phyloP scores from a whole-genome alignment of 2,888 invertebrate genomes.

The Drosophila mercatorum region DNA sequence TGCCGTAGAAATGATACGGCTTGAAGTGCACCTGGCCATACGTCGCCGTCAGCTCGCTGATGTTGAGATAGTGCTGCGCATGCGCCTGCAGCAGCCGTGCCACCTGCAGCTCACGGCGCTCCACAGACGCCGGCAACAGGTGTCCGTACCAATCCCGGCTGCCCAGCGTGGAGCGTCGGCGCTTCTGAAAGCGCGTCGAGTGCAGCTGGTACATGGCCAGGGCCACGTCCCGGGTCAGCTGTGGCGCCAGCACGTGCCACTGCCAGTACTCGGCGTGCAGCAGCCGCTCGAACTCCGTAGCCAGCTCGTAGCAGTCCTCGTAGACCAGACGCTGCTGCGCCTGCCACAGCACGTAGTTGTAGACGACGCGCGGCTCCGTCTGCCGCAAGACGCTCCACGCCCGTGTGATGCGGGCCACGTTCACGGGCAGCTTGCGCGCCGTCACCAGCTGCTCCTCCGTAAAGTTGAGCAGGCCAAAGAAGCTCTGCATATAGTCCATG shows the following conservation, averaged over 20 bases:
- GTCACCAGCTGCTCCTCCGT: slow-evolving; percentile 56
- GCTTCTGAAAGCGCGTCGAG: slow-evolving; percentile 80
- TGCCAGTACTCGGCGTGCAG: slow-evolving; percentile 81
- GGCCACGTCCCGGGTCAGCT: slow-evolving; percentile 75
- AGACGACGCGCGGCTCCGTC: slow-evolving; percentile 76
- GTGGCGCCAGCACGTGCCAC: slow-evolving; percentile 70
- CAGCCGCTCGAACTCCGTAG: slow-evolving; percentile 76
- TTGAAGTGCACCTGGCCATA: slow-evolving; percentile 49
- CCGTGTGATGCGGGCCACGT: slow-evolving; percentile 58
- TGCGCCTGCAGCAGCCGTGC: slow-evolving; percentile 71
- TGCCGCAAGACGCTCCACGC: slow-evolving; percentile 60
- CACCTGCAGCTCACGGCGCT: slow-evolving; percentile 78
- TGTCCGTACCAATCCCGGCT: slow-evolving; percentile 74
- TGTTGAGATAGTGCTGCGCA: slow-evolving; percentile 70
- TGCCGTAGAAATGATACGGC: slow-evolving; percentile 56
- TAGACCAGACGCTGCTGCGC: slow-evolving; percentile 60
- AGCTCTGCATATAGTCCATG: slow-evolving; percentile 67
- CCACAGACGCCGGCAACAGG: slow-evolving; percentile 60
- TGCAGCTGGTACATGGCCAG: slow-evolving; percentile 79
- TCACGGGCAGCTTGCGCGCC: slow-evolving; percentile 71
- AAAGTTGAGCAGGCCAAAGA: slow-evolving; percentile 68
- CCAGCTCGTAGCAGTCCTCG: slow-evolving; percentile 69
- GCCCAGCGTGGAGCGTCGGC: slow-evolving; percentile 61
- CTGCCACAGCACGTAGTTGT: slow-evolving; percentile 82
- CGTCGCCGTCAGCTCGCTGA: slow-evolving; percentile 44